Base-by-base conservation (phyloP, 2,797 vertebrate species). In the Bucorvus abyssinicus region DNA sequence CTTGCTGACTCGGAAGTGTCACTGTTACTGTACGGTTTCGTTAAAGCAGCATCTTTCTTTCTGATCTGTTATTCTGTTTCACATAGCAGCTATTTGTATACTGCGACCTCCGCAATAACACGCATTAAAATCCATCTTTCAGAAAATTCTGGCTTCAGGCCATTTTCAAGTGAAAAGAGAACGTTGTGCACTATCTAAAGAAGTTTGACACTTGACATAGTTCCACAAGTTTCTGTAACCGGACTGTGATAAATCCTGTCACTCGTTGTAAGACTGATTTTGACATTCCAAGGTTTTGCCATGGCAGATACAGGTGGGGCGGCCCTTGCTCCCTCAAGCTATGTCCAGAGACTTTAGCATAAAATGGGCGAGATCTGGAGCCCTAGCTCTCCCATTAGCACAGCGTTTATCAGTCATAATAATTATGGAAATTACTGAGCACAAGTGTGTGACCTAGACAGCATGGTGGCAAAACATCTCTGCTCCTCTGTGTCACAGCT, bases 1-100 rank as follows among this genome's bases (percentile, higher is more conserved):
- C 38, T 85, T 71, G 69, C 91, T 95, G 82, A 94, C 73, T 84
- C 11, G 4, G 68, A 94, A 94, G 50, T 69, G 67, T 89, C 86
- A 68, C 26, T 67, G 19, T 47, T 61, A 26, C 69, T 68, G 23
- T 36, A 68, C 0, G 1, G 56, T 53, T 89, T 71, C 68, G 29
- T 52, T 74, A 83, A 82, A 89, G 49, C 27, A 30, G 38, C 20
- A 32, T 74, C 69, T 70, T 88, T 85, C 34, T 80, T 77, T 81
- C 52, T 56, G 67, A 63, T 26, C 20, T 20, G 2, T 24, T 90
- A 26, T 24, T 64, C 69, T 32, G 12, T 36, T 94, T 59, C 32
- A 24, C 24, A 24, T 4, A 44, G 27, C 7, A 2, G 6, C 30
- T 71, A 59, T 52, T 87, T 57, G 50, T 68, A 36, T 27, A 32